Conservation (phyloP, 1,140 invertebrate genomes). For the Sycophila sp. region DNA sequence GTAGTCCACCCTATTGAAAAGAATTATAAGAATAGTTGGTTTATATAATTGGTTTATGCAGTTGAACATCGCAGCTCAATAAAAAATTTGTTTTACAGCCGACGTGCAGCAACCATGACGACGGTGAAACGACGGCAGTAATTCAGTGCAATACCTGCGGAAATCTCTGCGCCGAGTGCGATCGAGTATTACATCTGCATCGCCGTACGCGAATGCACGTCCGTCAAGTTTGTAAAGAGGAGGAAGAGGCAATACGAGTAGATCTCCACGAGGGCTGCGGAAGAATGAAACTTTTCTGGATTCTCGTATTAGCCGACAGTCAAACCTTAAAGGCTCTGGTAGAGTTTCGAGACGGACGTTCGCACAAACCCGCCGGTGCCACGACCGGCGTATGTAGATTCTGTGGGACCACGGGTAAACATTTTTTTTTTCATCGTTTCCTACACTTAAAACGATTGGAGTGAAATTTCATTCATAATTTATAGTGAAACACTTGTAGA, state of each 20-base stretch:
- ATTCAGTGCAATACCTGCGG: conserved; percentile 93
- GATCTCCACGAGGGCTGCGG: conserved; percentile 97
- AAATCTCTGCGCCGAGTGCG: conserved; percentile 94
- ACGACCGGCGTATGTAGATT: conserved; percentile 88
- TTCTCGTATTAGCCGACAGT: conserved; percentile 90
- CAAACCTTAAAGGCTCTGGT: conserved; percentile 92
- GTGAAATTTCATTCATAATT: too few species aligned
- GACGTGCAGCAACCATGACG: conserved; percentile 96
- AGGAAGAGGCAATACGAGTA: conserved; percentile 92
- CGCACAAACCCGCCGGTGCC: conserved; percentile 54
- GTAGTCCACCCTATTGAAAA: too few species aligned
- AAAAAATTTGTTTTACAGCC: conserved; percentile 73
- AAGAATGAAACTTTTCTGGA: conserved; percentile 94
- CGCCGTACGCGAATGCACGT: conserved; percentile 86
- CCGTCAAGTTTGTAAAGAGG: conserved; percentile 94
- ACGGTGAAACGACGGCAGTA: conserved; percentile 92
- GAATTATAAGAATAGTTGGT: too few species aligned
- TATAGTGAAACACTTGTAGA: too few species aligned
- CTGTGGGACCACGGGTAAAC: conserved; percentile 78
- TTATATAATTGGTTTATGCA: too few species aligned
- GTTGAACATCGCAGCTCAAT: too few species aligned
- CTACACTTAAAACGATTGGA: too few species aligned
- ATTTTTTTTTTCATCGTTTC: too few species aligned
- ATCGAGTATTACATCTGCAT: conserved; percentile 92
- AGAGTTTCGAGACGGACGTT: conserved; percentile 86